phyloP scores from a whole-genome alignment of 92 coral and sea anemone genomes.

The Epizoanthus illoricatus region DNA sequence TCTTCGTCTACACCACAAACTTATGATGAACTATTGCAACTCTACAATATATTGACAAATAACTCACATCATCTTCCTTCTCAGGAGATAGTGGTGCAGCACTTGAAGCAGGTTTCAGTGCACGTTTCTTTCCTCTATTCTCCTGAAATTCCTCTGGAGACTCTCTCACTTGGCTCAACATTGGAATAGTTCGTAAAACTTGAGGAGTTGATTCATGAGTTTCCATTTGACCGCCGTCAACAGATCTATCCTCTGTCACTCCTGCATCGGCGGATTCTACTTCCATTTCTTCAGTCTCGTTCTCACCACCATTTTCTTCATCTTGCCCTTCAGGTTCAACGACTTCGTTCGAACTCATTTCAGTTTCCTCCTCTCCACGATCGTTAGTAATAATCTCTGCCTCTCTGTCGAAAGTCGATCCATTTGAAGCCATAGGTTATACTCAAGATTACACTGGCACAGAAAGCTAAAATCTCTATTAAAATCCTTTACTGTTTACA shows the following conservation, averaged over 20 bases:
- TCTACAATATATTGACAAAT: too few relatives aligned
- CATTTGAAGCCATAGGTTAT: slow-evolving; percentile 16
- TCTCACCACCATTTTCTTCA: background rate
- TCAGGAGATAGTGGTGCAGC: slow-evolving; percentile 72
- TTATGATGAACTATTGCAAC: background rate
- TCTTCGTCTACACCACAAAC: background rate
- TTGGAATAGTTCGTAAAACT: slow-evolving; percentile 32
- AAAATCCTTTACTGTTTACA: too few relatives aligned
- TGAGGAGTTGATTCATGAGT: slow-evolving; percentile 36
- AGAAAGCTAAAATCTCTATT: background rate
- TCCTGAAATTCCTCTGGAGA: slow-evolving; percentile 72
- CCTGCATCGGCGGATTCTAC: background rate
- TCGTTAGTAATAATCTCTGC: background rate
- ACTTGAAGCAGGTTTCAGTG: slow-evolving; percentile 36
- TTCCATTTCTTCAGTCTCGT: slow-evolving; percentile 10
- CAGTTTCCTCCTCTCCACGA: slow-evolving; percentile 8
- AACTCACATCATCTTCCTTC: slow-evolving; percentile 83
- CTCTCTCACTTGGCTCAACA: slow-evolving; percentile 40
- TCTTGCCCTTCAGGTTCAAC: background rate
- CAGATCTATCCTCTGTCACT: background rate
- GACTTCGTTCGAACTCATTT: background rate
- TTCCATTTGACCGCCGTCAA: slow-evolving; percentile 16
- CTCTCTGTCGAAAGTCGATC: background rate
- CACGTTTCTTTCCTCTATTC: slow-evolving; percentile 52
- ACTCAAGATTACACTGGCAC: too few relatives aligned